Base-by-base conservation (phyloP, 2,888 invertebrate species). In the Drosophila meridiana region DNA sequence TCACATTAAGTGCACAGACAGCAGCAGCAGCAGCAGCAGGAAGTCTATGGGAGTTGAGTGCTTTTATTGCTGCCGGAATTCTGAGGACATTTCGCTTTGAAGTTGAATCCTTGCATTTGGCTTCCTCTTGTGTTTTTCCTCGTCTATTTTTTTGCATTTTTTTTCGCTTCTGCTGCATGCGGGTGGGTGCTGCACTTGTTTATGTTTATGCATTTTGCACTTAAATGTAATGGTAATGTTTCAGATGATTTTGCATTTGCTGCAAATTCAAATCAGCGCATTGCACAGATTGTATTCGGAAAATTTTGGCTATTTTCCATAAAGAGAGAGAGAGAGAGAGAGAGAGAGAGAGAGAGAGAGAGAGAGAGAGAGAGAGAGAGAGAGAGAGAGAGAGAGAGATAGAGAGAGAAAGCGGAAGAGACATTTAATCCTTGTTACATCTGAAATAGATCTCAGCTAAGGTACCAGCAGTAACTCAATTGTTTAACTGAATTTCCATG, bases 51-150 rank as follows among this genome's bases (percentile, higher is more conserved):
- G 85, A 84, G 78, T 67, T 85, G 85, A 85, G 87, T 85, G 85
- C 87, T 85, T 85, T 87, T 85, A 87, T 84, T 82, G 87, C 85
- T 76, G 80, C 82, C 83, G 83, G 85, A 85, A 80, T 81, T 76
- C 76, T 76, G 82, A 69, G 87, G 80, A 82, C 82, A 73, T 87
- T 52, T 84, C 75, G 80, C 82, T 84, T 82, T 80, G 83, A 82
- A 82, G 81, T 74, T 82, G 80, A 56, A 64, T 76, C 80, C 80
- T 76, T 69, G 71, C 75, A 70, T 76, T 76, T 79, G 68, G 69
- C 61, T 76, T 73, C 55, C 45, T 60, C 50, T 56, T 60, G 45
- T 53, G 43, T 28, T 53, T 42, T 42, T 32, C 1, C 20, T 45
- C 14, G 9, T 5, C 30, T 30, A 28, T 30, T 28, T 14, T 30